These are phyloP conservation scores for Rhinogobio ventralis DNA, from an alignment of 2,797 vertebrate genomes.

Conservation along the genomic window DNA sequence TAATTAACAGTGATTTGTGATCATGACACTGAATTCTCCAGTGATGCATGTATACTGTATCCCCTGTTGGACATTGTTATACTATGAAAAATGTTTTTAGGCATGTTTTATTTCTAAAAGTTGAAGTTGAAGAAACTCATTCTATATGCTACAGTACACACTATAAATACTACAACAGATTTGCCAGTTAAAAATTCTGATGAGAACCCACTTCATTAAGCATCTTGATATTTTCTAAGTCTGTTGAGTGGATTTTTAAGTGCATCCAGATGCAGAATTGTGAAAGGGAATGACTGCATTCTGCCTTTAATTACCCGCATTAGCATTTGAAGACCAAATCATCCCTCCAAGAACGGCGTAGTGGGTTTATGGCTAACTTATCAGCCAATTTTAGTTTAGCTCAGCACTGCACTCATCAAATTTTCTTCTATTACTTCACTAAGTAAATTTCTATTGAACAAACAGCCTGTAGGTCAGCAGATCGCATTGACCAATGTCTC, in stretches of 20 bases:
- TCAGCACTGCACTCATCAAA: neutral
- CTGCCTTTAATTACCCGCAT: constrained; percentile 28
- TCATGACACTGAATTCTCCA: neutral
- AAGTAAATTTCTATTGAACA: neutral
- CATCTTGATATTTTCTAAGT: constrained; percentile 35
- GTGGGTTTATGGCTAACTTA: constrained; percentile 17
- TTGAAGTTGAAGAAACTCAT: neutral
- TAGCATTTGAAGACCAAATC: constrained; percentile 34
- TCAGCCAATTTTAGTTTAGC: constrained; percentile 6
- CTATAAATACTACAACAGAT: constrained; percentile 30
- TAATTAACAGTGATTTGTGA: neutral
- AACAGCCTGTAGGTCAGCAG: neutral
- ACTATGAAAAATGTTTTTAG: neutral
- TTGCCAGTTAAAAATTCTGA: constrained; percentile 22
- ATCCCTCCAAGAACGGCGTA: neutral
- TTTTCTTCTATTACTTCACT: neutral
- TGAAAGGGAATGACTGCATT: constrained; percentile 34
- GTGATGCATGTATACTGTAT: neutral
- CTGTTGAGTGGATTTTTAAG: constrained; percentile 47
- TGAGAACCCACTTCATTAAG: constrained; percentile 45
- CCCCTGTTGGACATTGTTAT: neutral
- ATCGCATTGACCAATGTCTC: neutral
- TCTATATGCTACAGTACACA: constrained; percentile 25
- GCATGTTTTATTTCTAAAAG: neutral
- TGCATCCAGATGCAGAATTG: constrained; percentile 54